Percentiles rank a stretch among this genome's conserved stretches.
Conservation (phyloP, 2,888 invertebrate genomes). For the Oxyteleia sp. region DNA sequence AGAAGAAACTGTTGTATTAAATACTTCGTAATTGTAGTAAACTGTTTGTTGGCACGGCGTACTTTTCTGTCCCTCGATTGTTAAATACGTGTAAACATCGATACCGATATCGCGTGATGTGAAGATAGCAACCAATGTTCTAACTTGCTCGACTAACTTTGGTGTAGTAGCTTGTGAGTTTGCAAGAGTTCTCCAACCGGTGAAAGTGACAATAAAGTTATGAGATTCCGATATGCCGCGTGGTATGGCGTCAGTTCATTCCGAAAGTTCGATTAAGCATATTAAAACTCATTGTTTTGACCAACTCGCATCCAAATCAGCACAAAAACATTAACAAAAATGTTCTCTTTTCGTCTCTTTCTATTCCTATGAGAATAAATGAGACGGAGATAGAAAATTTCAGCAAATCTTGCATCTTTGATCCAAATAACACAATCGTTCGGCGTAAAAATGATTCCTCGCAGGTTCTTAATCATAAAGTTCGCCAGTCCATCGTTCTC, state of each 20-base stretch:
- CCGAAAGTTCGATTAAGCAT: conserved; percentile 58
- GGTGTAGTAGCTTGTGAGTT: conserved; percentile 70
- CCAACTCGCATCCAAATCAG: conserved; percentile 5
- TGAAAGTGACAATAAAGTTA: conserved; percentile 75
- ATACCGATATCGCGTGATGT: conserved; percentile 65
- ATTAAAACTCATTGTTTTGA: conserved; percentile 54
- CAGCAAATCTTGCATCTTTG: too few relatives aligned
- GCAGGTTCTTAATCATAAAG: not conserved
- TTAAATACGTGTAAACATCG: conserved; percentile 67
- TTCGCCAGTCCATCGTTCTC: not conserved
- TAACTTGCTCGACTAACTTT: conserved; percentile 74
- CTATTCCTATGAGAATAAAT: too few relatives aligned
- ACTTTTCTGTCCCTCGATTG: conserved; percentile 37
- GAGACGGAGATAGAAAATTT: too few relatives aligned
- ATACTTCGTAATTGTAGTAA: not conserved
- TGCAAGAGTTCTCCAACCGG: conserved; percentile 73
- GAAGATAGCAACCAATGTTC: conserved; percentile 72
- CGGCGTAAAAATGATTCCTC: not conserved
- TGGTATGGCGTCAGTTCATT: conserved; percentile 61
- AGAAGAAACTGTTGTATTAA: not conserved
- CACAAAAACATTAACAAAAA: too few relatives aligned
- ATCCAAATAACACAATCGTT: not conserved
- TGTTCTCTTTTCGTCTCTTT: too few relatives aligned
- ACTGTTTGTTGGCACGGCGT: conserved; percentile 1
- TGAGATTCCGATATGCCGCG: conserved; percentile 71